These are phyloP conservation scores for Tortrix viridana DNA, from an alignment of 2,888 invertebrate species.

Conservation along the genomic window DNA sequence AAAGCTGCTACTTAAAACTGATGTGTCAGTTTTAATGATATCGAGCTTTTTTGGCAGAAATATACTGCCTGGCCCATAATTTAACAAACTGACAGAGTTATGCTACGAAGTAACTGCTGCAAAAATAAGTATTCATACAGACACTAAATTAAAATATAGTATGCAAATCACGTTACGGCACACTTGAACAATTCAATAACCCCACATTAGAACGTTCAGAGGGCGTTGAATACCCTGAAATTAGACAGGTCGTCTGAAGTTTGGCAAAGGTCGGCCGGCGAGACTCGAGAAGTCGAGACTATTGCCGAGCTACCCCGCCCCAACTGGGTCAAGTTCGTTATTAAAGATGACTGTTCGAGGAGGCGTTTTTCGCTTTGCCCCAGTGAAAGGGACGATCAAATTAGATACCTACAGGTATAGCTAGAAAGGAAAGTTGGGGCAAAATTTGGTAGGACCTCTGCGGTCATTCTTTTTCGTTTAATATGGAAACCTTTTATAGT, in stretches of 20 bases:
- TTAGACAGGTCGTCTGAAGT: conserved; percentile 45
- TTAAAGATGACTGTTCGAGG: conserved; percentile 52
- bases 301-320: conserved; percentile 44
- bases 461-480: no score
- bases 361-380: conserved; percentile 32
- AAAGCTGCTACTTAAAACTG: no score
- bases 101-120: no score
- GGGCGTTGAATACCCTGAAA: conserved; percentile 20
- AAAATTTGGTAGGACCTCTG: no score
- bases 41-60: no score
- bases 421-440: no score
- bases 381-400: not conserved
- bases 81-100: no score
- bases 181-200: conserved; percentile 22
- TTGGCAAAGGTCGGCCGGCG: conserved; percentile 57
- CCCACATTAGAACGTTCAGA: conserved; percentile 12
- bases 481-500: no score
- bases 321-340: conserved; percentile 73
- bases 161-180: conserved; percentile 17
- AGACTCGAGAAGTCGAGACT: conserved; percentile 43
- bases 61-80: no score
- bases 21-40: no score
- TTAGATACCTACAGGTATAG: not conserved
- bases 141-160: conserved; percentile 15
- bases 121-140: not conserved